Conservation (phyloP, 2,113 vertebrate species). For the Agapornis roseicollis region DNA sequence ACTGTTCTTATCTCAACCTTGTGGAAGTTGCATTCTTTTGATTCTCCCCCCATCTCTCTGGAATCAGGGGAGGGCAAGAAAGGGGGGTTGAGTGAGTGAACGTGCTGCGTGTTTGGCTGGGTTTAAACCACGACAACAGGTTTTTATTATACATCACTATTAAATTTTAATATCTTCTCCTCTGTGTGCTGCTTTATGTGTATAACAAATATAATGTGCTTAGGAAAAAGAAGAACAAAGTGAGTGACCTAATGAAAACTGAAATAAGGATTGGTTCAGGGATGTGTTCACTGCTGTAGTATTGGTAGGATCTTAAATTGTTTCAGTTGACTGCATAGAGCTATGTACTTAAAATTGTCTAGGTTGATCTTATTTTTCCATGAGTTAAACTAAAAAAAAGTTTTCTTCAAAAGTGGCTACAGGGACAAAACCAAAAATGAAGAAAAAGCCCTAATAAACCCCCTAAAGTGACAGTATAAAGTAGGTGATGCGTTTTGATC, state of each 20-base stretch:
- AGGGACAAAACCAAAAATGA: background rate
- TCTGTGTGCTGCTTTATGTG: background rate
- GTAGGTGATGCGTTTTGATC: background rate
- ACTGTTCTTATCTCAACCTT: too few species aligned
- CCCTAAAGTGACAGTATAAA: background rate
- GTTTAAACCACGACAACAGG: too few species aligned
- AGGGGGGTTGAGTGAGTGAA: too few species aligned
- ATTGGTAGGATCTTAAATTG: background rate
- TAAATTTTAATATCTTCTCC: background rate
- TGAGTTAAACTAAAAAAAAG: background rate
- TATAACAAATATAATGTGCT: background rate
- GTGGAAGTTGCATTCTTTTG: too few species aligned
- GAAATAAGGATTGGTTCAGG: background rate
- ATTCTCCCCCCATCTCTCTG: too few species aligned
- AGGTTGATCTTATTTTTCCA: background rate
- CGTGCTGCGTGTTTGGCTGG: too few species aligned
- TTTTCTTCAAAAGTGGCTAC: background rate
- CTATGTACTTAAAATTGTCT: background rate
- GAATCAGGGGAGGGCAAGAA: too few species aligned
- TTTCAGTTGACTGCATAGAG: background rate
- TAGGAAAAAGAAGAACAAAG: background rate
- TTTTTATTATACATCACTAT: background rate
- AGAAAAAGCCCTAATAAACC: rapidly evolving
- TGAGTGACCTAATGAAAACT: background rate
- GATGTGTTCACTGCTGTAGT: background rate